Evolutionary conservation across 2,888 invertebrate species (phyloP), one percentile per base, ranked within the genome.

Genomic region (Pterobdella sp.): DNA sequence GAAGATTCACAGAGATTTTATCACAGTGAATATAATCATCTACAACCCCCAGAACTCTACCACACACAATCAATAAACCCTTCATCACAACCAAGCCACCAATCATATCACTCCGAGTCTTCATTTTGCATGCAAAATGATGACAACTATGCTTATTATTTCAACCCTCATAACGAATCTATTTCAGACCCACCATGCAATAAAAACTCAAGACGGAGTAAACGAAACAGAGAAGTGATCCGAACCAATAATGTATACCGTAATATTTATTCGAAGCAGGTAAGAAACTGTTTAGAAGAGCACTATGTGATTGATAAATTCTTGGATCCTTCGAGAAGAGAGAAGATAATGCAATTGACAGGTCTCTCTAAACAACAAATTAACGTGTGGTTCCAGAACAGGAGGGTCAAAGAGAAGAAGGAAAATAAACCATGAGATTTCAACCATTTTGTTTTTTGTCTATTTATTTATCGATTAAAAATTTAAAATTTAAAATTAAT

Each of bases 291-390:
- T 3, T 22, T 56, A 3, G 60, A 56, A 22, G 10, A 22, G n/a
- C 3, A 56, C n/a, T 56, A 56, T n/a, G 60, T 26, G 10, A 3
- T 56, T 3, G 60, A 56, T 22, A 56, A 56, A 22, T 56, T 14
- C n/a, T 3, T 56, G 3, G 3, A n/a, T 4, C n/a, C 60, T 22
- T 56, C 60, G 4, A 56, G 60, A 3, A 7, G 60, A 26, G 60
- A 56, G n/a, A 3, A 18, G n/a, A 4, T 56, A 3, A 22, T 49
- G 26, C 49, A 22, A 29, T 49, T 52, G 26, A 42, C 69, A 4
- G 69, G 32, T 32, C 37, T 69, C 10, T 49, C n/a, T 4, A 69
- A 49, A 2, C 34, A 2, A 10, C 49, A 52, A 31, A 69, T 69
- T 31, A 52, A 52, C 52, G 49, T 49, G 22, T 69, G 37, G 49